Evolutionary conservation across 1,140 invertebrate species (phyloP), one percentile per base, ranked within the genome.

Genomic region (Hycleus cichorii): DNA sequence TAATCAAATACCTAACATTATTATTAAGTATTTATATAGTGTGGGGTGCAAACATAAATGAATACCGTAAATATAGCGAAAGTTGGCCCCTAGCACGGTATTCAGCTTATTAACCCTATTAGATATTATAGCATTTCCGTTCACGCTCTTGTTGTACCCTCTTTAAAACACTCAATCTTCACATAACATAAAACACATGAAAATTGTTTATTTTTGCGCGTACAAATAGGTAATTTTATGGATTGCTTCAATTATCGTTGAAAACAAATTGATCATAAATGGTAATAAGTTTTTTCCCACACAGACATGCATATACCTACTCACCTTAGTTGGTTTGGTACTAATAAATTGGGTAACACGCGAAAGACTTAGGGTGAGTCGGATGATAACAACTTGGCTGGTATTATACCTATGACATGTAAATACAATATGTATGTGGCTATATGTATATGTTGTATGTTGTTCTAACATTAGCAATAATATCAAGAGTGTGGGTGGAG

Each of bases 101-200:
- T 58, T 58, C 49, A 58, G 49, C 57, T 51, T 39, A 47, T 53
- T 51, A 58, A 48, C 56, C 48, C 56, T 48, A 58, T 49, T 49
- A 50, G 38, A 49, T 45, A 58, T 51, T 58, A 58, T 58, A 46
- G 46, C 44, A 49, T 49, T 50, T 58, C 47, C 40, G 47, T 57
- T 32, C 54, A 47, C 54, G 45, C 47, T 47, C 54, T 47, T 24
- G 7, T 39, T 32, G 32, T 38, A 56, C 39, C 47, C 45, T 40
- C 11, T 39, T 43, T 11, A 49, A 57, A 57, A 40, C 48, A 18
- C 43, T 40, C 32, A 2, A 5, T 38, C 47, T 49, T 26, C 27
- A 40, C 25, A 11, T 26, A 42, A 25, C 10, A 46, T 18, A 7
- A 32, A 11, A n/a, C 24, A 49, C 18, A 49, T 32, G 24, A 56